A percentile compares a stretch with the other conserved stretches of the same genome.
phyloP scores from a whole-genome alignment of 64 coral and sea anemone genomes.

The Cladopsammia gracilis region DNA sequence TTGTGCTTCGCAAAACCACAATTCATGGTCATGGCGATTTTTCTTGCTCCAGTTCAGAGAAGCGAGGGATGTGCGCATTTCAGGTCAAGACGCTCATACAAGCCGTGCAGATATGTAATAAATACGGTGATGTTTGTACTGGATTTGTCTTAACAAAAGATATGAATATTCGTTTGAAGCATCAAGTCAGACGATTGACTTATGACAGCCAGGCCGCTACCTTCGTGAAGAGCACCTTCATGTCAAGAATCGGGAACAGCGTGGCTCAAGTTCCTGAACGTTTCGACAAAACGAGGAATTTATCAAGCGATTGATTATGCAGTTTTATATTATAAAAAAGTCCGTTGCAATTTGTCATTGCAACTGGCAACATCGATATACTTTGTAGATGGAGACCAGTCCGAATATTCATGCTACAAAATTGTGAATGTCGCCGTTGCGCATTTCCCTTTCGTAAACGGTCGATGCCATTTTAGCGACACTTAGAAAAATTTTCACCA shows the following conservation, averaged over 20 bases:
- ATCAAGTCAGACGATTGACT: slow-evolving; percentile 13
- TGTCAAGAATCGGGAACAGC: not conserved
- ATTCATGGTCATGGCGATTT: slow-evolving; percentile 53
- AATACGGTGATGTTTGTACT: slow-evolving; percentile 30
- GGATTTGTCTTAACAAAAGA: slow-evolving; percentile 66
- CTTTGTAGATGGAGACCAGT: too few species aligned
- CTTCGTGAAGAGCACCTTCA: slow-evolving; percentile 30
- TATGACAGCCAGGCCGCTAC: slow-evolving; percentile 34
- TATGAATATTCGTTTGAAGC: slow-evolving; percentile 65
- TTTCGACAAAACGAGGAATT: too few species aligned
- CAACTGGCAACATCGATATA: too few species aligned
- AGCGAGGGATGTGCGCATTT: slow-evolving; percentile 44
- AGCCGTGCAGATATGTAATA: slow-evolving; percentile 54
- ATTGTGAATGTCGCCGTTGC: too few species aligned
- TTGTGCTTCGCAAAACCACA: slow-evolving; percentile 28
- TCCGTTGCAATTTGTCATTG: too few species aligned
- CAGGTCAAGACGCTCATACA: slow-evolving; percentile 47
- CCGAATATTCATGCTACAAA: too few species aligned
- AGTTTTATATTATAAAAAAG: too few species aligned
- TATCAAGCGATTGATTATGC: too few species aligned
- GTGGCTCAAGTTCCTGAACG: too few species aligned
- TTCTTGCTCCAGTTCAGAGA: slow-evolving; percentile 36
- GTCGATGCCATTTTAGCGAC: too few species aligned
- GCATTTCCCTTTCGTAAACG: too few species aligned
- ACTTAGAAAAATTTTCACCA: too few species aligned